Base-by-base conservation (phyloP, 2,113 vertebrate genomes). In the Neotragus moschatus region DNA sequence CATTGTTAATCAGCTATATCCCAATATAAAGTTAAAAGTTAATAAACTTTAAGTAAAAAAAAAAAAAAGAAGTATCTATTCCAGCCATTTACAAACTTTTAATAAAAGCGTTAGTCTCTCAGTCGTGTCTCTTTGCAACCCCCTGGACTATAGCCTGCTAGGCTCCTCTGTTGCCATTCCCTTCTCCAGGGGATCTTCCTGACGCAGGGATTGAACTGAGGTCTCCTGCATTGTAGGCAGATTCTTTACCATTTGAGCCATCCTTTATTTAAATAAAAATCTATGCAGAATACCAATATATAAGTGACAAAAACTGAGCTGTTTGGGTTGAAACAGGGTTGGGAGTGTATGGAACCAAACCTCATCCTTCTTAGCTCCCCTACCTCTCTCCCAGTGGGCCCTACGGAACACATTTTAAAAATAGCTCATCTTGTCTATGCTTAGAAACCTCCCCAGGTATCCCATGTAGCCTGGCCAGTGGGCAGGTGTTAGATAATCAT, bases 191-290 rank as follows among this genome's bases (percentile, higher is more conserved):
- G 70, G 12, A 26, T 26, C 39, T 75, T 75, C 39, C 23, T 26
- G 39, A 43, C 39, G 23, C 39, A 43, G 70, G 39, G 39, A 43
- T 26, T 43, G 70, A 26, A 43, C 70, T 1, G 23, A 26, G 23
- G 70, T 15, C 70, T 26, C 39, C 70, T 43, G 23, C 70, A 75
- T 75, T 43, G 39, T 26, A 75, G 70, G 70, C 70, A 75, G 39
- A 14, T 43, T 43, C 23, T 43, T 75, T 43, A 25, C 70, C 23
- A 14, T 43, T 39, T 75, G 39, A 75, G 39, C 70, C 39, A 43
- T 75, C 36, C 39, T 87, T 95, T 97, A 85, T 89, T 94, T 21
- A 39, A 58, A 47, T 77, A 49, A 66, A 95, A 93, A 75, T 19
- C 51, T 91, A 49, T 33, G 17, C 7, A 66, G n/a, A 90, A 87